Evolutionary conservation across 2,113 vertebrate species (phyloP), one percentile per base, ranked within the genome.

Genomic region (Psittacula cyanocephala): DNA sequence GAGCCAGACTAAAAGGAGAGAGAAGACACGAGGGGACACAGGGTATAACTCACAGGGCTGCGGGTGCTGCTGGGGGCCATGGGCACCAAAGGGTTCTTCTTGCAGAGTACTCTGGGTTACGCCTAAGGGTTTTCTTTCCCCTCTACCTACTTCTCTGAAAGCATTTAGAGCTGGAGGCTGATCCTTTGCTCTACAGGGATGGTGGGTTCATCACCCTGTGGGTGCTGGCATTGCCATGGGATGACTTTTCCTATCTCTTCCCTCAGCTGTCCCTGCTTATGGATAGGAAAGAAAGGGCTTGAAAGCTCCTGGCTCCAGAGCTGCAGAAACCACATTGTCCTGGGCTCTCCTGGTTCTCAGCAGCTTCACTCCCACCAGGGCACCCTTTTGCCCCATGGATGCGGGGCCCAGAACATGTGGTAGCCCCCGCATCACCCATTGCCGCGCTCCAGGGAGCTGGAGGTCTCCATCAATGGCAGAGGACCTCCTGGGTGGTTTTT

Each of bases 371-470:
- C 14, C 59, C 65, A 29, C 24, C 52, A 47, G 19, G 16, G 6
- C 31, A 68, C 13, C 43, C 39, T 50, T 59, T 37, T 37, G 16
- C 29, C n/a, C 47, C 44, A 33, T 2, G 41, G 44, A 57, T 0
- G 2, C 0, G 2, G 39, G 29, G 23, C 9, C 3, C 24, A 46
- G 41, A 52, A 33, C 0, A 0, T 5, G 55, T 37, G 6, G 7
- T 43, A 13, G 11, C 53, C 17, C 24, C 80, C 69, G 41, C 27
- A 57, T 20, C 44, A 67, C 39, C 2, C 0, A n/a, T 52, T 22
- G 33, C 14, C 2, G 2, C 0, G 0, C 39, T 75, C 55, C 49
- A 28, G 49, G 59, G 79, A 87, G 78, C 17, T 53, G 18, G 64
- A 71, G 35, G 37, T 70, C 46, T 81, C 76, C 70, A 79, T 70